Base-by-base conservation (phyloP, 2,888 invertebrate genomes). In the Eristalinus aeneus region DNA sequence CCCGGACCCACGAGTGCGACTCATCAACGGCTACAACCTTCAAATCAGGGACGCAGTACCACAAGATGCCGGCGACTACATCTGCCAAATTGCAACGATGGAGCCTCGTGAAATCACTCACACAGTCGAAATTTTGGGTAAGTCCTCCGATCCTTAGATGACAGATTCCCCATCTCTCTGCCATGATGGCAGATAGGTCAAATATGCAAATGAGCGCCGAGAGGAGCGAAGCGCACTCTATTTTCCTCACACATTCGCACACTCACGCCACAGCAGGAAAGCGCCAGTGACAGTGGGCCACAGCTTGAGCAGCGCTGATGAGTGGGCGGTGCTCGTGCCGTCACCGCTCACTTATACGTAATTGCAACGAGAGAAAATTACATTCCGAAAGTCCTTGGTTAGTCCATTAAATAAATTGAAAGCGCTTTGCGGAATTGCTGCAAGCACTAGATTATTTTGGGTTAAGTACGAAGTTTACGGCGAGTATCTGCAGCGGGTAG, bases 51-150 rank as follows among this genome's bases (percentile, higher is more conserved):
- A 95, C 89, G 94, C 94, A 34, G 94, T 94, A 88, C 94, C 95
- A 60, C 94, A 94, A 91, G 95, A 95, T 92, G 95, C 94, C 39
- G 95, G 95, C 27, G 95, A 95, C 92, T 95, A 95, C 90, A 94
- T 95, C 81, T 95, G 95, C 91, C 95, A 95, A 92, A 94, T 95
- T 89, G 95, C 94, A 87, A 95, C 94, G 46, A 93, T 95, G 89
- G 94, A 94, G 88, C 95, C 95, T 34, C 93, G 94, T 86, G 95
- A 95, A 92, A 94, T 95, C 88, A 94, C 94, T 72, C 95, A 95
- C 90, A 95, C 95, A 61, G 94, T 95, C 58, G 95, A 95, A 92
- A 95, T 95, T 90, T 92, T 95, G 79, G 95, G 95, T 95, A 92
- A 94, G 94, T 93, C 73, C 20, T 54, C 1, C 4, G 16, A 9